These are phyloP conservation scores for Calcarius lapponicus DNA, from an alignment of 2,797 vertebrate genomes.

Conservation along the genomic window DNA sequence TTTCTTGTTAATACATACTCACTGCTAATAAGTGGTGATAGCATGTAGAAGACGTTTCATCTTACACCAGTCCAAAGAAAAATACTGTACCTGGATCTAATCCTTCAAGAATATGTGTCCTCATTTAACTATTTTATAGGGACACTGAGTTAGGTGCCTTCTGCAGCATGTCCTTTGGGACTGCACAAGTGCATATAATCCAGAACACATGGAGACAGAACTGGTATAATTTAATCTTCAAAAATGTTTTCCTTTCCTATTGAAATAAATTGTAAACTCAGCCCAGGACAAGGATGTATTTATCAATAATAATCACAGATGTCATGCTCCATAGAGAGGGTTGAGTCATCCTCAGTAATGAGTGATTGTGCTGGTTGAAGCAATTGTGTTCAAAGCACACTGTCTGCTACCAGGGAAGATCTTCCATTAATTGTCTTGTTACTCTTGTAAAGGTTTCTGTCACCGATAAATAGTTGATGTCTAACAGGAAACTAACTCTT, in stretches of 20 bases:
- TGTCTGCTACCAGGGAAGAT: neutral
- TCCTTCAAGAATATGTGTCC: neutral
- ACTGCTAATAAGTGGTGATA: neutral
- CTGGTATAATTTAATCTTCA: slow-evolving; percentile 25
- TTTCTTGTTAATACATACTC: neutral
- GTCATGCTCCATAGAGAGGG: neutral
- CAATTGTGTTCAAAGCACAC: neutral
- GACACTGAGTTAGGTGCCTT: neutral
- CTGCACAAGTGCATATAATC: neutral
- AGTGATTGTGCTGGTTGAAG: neutral
- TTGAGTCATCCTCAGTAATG: neutral
- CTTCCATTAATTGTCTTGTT: neutral
- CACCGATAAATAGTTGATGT: neutral
- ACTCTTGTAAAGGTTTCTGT: neutral
- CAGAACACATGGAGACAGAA: neutral
- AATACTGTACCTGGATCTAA: neutral
- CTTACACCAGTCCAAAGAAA: neutral
- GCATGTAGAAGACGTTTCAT: neutral
- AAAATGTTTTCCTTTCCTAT: neutral
- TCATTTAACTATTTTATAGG: neutral
- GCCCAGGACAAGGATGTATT: neutral
- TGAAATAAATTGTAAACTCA: neutral
- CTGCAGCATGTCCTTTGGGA: neutral
- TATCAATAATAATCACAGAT: slow-evolving; percentile 22
- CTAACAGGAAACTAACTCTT: neutral